phyloP scores from a whole-genome alignment of 2,797 vertebrate species.

The Neolamprologus multifasciatus region DNA sequence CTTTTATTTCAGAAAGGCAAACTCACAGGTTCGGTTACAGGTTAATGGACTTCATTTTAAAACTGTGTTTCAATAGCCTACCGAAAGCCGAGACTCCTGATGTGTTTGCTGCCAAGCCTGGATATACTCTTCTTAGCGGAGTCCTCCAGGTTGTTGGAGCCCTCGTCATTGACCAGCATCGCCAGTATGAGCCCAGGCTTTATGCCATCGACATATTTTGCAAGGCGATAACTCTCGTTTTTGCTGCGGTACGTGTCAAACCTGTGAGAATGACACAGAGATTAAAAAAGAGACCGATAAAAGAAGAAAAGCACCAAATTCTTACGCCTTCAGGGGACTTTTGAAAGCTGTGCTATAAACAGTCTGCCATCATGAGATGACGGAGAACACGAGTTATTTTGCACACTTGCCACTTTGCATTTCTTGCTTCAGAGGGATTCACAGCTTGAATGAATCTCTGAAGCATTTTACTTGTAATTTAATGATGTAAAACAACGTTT shows the following conservation, averaged over 20 bases:
- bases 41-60: neutral
- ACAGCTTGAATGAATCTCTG: neutral
- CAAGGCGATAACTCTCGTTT: constrained; percentile 86
- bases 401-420: neutral
- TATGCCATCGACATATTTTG: constrained; percentile 80
- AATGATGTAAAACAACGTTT: neutral
- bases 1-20: neutral
- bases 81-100: constrained; percentile 89
- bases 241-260: constrained; percentile 93
- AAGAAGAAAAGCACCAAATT: neutral
- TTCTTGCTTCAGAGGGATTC: neutral
- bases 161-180: constrained; percentile 92
- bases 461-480: neutral
- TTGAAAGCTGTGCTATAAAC: neutral
- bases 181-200: constrained; percentile 81
- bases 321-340: neutral
- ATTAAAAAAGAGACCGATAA: neutral
- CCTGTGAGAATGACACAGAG: constrained; percentile 45
- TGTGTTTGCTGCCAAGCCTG: constrained; percentile 87
- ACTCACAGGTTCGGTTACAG: accelerated
- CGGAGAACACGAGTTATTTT: neutral
- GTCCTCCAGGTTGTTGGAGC: constrained; percentile 91
- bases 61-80: constrained; percentile 34
- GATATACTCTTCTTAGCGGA: constrained; percentile 82
- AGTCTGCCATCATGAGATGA: neutral